Evolutionary conservation across 2,113 vertebrate genomes (phyloP).

Genomic region (Toxotes jaculatrix): DNA sequence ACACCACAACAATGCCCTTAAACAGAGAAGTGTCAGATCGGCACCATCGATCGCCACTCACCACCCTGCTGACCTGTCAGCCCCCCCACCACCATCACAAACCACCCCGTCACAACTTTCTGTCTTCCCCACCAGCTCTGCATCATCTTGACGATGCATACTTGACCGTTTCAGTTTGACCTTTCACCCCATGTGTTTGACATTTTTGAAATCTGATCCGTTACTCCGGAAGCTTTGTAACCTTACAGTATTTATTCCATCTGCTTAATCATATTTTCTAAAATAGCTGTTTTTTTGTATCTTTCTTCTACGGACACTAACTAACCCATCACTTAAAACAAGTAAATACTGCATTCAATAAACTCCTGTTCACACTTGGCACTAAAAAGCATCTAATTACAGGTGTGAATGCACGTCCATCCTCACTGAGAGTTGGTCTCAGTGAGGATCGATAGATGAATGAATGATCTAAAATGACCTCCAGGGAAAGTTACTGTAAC

Average conservation of each 20-base stretch:
- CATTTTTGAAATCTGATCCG: slow-evolving; percentile 9
- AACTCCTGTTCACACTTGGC: neutral
- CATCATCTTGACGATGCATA: slow-evolving; percentile 2
- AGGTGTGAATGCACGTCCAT: too few relatives aligned
- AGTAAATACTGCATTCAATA: neutral
- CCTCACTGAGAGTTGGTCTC: neutral
- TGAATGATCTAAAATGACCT: neutral
- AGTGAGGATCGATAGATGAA: too few relatives aligned
- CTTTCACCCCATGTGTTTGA: neutral
- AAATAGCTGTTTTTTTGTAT: neutral
- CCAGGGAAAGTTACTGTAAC: too few relatives aligned
- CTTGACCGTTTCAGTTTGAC: neutral
- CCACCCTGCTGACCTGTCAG: slow-evolving; percentile 47
- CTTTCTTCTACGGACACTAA: too few relatives aligned
- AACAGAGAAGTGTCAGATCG: slow-evolving; percentile 83
- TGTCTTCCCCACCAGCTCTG: slow-evolving; percentile 9
- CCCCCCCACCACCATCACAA: slow-evolving; percentile 14
- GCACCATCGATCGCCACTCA: slow-evolving; percentile 73
- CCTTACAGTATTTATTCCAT: neutral
- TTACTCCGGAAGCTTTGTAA: neutral
- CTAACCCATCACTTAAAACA: neutral
- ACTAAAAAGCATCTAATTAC: too few relatives aligned
- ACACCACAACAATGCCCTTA: slow-evolving; percentile 82
- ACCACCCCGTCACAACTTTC: neutral
- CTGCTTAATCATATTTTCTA: neutral